Evolutionary conservation across 2,113 vertebrate species (phyloP), one percentile per base, ranked within the genome.

Genomic region (Orientallactaga bullata): DNA sequence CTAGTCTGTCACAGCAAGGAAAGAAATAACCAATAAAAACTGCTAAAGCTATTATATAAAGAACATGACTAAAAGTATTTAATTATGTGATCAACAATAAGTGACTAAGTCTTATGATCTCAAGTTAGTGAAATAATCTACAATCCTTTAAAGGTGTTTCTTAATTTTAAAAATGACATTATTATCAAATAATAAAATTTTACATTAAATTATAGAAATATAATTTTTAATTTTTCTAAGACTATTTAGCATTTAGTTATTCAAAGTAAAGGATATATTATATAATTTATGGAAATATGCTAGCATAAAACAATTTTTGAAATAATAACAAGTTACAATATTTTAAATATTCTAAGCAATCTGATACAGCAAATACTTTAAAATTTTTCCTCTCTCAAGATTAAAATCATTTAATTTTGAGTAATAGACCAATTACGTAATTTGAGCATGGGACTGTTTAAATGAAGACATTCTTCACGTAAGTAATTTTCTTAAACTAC

Each of bases 401-500:
- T 30, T 21, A 69, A 26, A 85, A 51, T 5, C 23, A 74, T 23
- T 92, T 89, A 85, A 47, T 74, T 89, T 69, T 35, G 30, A 23
- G 39, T 20, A 92, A 95, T 15, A 47, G 39, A 60, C 20, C 58
- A 87, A 69, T 55, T 39, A 77, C 58, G 61, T 61, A 72, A 93
- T 71, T 65, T 82, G 21, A 88, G 16, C 39, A 88, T 35, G 13
- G 24, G 11, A 61, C 63, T 61, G 26, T 91, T 88, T 88, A 82
- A 74, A 71, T 15, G 65, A 55, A 58, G 61, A 26, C 32, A 71
- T 69, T 90, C 11, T 72, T 89, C 15, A 39, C 18, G 26, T 55
- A 80, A 42, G 90, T 84, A 65, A 51, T 72, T 90, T 90, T 72
- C 71, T 85, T 93, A 97, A 94, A 77, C 21, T 88, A 94, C 88